Evolutionary conservation across 2,113 vertebrate species (phyloP), one percentile per base, ranked within the genome.

Genomic region (Trichechus manatus): DNA sequence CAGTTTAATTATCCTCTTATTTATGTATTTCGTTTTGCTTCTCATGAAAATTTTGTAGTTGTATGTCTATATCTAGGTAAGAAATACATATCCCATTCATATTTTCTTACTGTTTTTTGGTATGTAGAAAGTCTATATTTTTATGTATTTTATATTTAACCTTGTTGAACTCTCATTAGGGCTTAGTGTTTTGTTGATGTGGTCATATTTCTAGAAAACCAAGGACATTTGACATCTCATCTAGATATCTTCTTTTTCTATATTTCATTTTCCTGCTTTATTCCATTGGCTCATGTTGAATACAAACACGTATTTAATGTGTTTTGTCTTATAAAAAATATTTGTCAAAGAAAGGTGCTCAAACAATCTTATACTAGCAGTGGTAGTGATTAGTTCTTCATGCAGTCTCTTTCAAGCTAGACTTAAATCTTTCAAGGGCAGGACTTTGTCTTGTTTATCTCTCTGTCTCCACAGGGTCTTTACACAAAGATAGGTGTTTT

Each of bases 191-290:
- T 92, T 91, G 6, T 27, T 36, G 20, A 64, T 91, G 13, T 92
- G 89, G 8, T 33, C 84, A 8, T 36, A 61, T 78, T 93, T 92
- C 9, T 36, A 22, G 91, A 78, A 88, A 91, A 87, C 6, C 44
- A 89, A 91, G 53, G 68, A 77, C 29, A 81, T 66, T 53, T 94
- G 86, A n/a, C 3, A 44, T 81, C 9, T 93, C 15, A 25, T 17
- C 23, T 77, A 77, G 39, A 56, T 47, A 74, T 63, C 23, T 75
- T 31, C 17, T 92, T 74, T 96, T 61, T 39, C 1, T 0, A 1
- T 70, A 42, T 92, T 86, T 93, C 20, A 42, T 94, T 95, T 87
- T 86, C 89, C 44, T 94, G 59, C 53, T 61, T 77, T 96, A 87
- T 93, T 91, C 53, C 96, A 31, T 90, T 90, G 66, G 47, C 81